Percentiles rank a stretch among this genome's conserved stretches.
These are phyloP conservation scores for Mus musculus DNA, from an alignment of 2,113 vertebrate species.

Conservation along the genomic window GRCm39 chr10:112011501-112012000, in stretches of 20 bases:
- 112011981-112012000: slow-evolving; percentile 28
- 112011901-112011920: slow-evolving; percentile 30
- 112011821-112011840: background rate
- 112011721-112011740: slow-evolving; percentile 2
- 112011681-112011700: slow-evolving; percentile 16
- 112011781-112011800: background rate
- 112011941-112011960: background rate
- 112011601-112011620: background rate
- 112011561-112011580: background rate
- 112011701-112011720: background rate
- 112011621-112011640: slow-evolving; percentile 9
- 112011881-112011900: background rate
- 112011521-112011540: slow-evolving; percentile 18
- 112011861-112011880: background rate
- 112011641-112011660: background rate
- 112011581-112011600: background rate
- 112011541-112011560: background rate
- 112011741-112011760: slow-evolving; percentile 28
- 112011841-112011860: slow-evolving; percentile 13
- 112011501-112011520: slow-evolving; percentile 85
- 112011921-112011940: background rate
- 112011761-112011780: slow-evolving; percentile 35
- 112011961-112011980: background rate
- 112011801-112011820: background rate
- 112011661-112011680: slow-evolving; percentile 23